Base-by-base conservation (phyloP, 1,140 invertebrate genomes). In the Cephus cinctus region DNA sequence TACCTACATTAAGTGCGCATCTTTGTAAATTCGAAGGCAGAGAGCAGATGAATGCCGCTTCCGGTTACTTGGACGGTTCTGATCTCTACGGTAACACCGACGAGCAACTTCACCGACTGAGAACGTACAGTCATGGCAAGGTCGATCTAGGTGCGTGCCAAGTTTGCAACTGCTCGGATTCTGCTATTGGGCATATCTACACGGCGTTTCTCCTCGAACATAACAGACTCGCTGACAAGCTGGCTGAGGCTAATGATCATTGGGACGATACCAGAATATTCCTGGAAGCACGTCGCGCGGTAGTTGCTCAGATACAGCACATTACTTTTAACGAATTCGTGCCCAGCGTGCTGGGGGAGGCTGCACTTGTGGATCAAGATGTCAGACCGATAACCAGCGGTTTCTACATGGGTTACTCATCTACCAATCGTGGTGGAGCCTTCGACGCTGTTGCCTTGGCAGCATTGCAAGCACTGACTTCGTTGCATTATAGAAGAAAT, bases 31-130 rank as follows among this genome's bases (percentile, higher is more conserved):
- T 86, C 65, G 83, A 86, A 42, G 74, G 80, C 16, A 78, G 90
- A 22, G 86, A 94, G 52, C 90, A 92, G 67, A 90, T 93, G 83
- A 96, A 95, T 71, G 81, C 90, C 52, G 92, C 88, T 0, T 91
- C 92, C 0, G 83, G 87, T 3, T 94, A 91, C 65, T 76, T 96
- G 6, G 94, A 96, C 62, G 94, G 83, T 2, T 93, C 90, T 0
- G 85, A 86, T 11, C 74, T 96, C 27, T 96, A 96, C 65, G 94
- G 94, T 4, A 87, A 78, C 39, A 87, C 83, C 0, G 82, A 86
- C 30, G 81, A 85, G 31, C 81, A 83, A 54, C 65, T 88, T 5
- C 78, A 86, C 21, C 79, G 83, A 16, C 67, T 90, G 1, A 71
- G 91, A 23, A 85, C 87, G 0, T 94, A 91, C 69, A 85, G 86